Evolutionary conservation across 2,113 vertebrate species (phyloP), one percentile per base, ranked within the genome.

Genomic region (Eretmodus cyanostictus): DNA sequence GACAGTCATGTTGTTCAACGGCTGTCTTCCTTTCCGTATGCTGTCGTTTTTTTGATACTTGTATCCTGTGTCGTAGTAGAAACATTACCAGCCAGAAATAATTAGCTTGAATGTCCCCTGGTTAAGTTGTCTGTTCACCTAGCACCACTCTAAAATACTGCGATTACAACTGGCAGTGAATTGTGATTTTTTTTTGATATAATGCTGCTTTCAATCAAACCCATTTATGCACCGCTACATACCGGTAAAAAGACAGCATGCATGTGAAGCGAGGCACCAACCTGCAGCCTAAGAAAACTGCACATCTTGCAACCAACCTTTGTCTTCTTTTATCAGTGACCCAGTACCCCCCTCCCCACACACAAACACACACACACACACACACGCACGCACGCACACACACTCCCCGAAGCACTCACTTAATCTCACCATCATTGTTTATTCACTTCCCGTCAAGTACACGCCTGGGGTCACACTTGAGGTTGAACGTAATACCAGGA

Each of bases 401-500:
- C 31, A 13, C 36, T 13, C 36, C 2, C 54, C 29, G 13, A 68
- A 40, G 68, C 45, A n/a, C 71, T 86, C 80, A 89, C 90, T 89
- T 91, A 93, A 85, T 83, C 79, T 76, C 81, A 68, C 82, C 86
- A 45, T 87, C 76, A 89, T 78, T 90, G 51, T 92, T 93, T 87
- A 91, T 91, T 91, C 92, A 93, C 86, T 96, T 96, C 96, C 95
- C 81, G 95, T 95, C 95, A 96, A 81, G 88, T 78, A 79, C 80
- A 73, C 24, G 66, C 82, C 68, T 76, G 80, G 83, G 87, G 88
- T 88, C 82, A 88, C 83, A 90, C 81, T 87, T 80, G 71, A 85
- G 85, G 90, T 92, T 92, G 84, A 87, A 91, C 40, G 92, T 73
- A 92, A 87, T 92, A 89, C 92, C 89, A 91, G 92, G 92, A 90